Conservation (phyloP, 2,888 invertebrate genomes). For the Opisthograptis luteolata region DNA sequence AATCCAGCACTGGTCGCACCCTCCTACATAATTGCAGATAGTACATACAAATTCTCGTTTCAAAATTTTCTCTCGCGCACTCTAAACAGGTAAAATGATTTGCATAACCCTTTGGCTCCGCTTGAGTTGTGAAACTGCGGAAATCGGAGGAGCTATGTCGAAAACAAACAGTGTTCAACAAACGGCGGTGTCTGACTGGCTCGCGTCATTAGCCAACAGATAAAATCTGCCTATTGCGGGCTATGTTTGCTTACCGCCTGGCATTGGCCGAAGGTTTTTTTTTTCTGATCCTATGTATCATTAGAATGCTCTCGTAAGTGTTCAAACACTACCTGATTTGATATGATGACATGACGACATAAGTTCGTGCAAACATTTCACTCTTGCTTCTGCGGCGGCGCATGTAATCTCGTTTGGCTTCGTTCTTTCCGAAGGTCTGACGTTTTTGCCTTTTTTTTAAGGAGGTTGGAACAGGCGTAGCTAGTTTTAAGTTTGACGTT, state of each 20-base stretch:
- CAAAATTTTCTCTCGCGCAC: slow-evolving; percentile 24
- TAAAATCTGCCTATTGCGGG: slow-evolving; percentile 14
- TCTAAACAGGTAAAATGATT: slow-evolving; percentile 30
- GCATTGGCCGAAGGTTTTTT: background rate
- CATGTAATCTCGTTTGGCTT: no score
- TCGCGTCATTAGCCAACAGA: slow-evolving; percentile 24
- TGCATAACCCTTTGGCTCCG: slow-evolving; percentile 23
- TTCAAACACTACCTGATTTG: no score
- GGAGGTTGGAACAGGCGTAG: no score
- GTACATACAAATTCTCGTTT: slow-evolving; percentile 13
- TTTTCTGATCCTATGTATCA: no score
- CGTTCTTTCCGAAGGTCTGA: no score
- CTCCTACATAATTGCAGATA: slow-evolving; percentile 6
- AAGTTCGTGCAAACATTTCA: no score
- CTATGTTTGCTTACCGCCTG: background rate
- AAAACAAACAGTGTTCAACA: slow-evolving; percentile 32
- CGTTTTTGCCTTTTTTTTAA: no score
- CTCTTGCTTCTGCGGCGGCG: no score
- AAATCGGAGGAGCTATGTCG: slow-evolving; percentile 28
- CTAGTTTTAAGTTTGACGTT: no score
- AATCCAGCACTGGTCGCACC: no score
- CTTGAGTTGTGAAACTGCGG: slow-evolving; percentile 32
- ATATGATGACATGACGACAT: no score
- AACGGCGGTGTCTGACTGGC: slow-evolving; percentile 17
- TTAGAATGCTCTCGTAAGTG: no score